Evolutionary conservation across 2,113 vertebrate genomes (phyloP), one percentile per base, ranked within the genome.

Genomic region (Thamnaconus septentrionalis): DNA sequence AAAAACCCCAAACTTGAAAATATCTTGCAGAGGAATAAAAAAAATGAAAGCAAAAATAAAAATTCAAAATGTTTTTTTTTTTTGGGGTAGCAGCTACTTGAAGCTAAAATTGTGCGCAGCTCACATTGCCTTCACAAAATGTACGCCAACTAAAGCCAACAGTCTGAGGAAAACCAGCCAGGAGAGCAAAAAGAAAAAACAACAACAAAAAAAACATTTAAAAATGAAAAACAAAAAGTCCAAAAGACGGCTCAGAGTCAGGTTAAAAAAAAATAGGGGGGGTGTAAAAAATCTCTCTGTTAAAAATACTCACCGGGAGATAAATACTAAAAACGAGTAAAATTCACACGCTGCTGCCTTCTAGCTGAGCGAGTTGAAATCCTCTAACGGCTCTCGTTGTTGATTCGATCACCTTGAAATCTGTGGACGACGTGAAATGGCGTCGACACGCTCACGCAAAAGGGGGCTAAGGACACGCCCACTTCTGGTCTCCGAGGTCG

Each of bases 231-330:
- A 85, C 59, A 86, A 87, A 89, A 84, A 65, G 64, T 80, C 79
- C 89, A 81, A 82, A 79, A 87, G 86, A 84, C 76, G 85, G 48
- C 54, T 89, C 74, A 88, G 73, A 87, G 85, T 81, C 72, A 86
- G 81, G 76, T 80, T 75, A 90, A 89, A 85, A 86, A 83, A 56
- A 78, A 71, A 85, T 77, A 74, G 65, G 3, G 82, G 11, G 5
- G n/a, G 18, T 31, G 18, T 31, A 50, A 87, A 90, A 89, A 90
- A 75, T 79, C 86, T 91, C 79, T 89, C 77, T 75, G 80, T 82
- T 75, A 84, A 92, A 92, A 92, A 92, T 93, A 93, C 92, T 93
- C 92, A 93, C 92, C 92, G 80, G 85, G 89, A 91, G 87, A 31
- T 89, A 87, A 92, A 80, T 73, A 86, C 73, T 91, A 91, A 92